These are phyloP conservation scores for Scaptomyza pallida DNA, from an alignment of 1,140 invertebrate species.

Conservation along the genomic window DNA sequence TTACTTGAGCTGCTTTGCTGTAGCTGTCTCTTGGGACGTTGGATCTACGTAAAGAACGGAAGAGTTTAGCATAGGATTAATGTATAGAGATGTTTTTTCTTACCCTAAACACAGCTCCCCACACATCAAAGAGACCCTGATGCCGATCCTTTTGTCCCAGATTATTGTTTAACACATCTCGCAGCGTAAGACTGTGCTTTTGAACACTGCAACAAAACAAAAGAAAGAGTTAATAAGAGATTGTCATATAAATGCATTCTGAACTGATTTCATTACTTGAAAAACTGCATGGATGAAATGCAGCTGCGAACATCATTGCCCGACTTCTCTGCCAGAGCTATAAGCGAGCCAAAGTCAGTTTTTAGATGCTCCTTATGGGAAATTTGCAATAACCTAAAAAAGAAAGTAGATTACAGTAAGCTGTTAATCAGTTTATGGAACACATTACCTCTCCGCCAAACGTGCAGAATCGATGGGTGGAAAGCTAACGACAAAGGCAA, in stretches of 20 bases:
- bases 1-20: constrained; percentile 30
- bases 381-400: constrained; percentile 87
- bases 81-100: no score
- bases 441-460: constrained; percentile 87
- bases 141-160: constrained; percentile 94
- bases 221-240: background rate
- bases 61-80: no score
- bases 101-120: constrained; percentile 92
- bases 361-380: constrained; percentile 88
- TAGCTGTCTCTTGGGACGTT: constrained; percentile 79
- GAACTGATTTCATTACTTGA: constrained; percentile 81
- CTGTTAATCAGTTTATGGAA: background rate
- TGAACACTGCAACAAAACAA: constrained; percentile 45
- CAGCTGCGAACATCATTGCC: constrained; percentile 95
- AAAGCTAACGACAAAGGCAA: constrained; percentile 90
- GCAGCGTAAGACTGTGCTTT: constrained; percentile 85
- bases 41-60: constrained; percentile 51
- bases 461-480: constrained; percentile 87
- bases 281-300: constrained; percentile 93
- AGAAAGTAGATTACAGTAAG: background rate
- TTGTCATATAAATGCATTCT: background rate
- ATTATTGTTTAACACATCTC: constrained; percentile 88
- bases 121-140: constrained; percentile 93
- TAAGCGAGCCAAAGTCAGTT: constrained; percentile 89
- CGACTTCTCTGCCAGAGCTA: constrained; percentile 91